Conservation (phyloP, 2,113 vertebrate species). For the Atherinomorus stipes region DNA sequence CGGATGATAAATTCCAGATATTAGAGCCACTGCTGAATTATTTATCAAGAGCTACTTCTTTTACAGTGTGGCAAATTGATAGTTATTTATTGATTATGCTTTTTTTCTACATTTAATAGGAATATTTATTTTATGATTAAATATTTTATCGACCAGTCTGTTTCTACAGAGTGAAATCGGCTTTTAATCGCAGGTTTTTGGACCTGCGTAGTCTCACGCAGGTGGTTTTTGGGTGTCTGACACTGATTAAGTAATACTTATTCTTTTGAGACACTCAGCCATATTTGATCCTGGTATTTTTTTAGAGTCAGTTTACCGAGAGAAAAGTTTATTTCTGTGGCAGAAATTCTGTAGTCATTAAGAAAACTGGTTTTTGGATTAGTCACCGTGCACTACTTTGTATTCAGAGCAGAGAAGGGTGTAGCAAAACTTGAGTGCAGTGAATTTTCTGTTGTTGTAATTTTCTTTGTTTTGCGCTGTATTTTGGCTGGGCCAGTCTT, state of each 20-base stretch:
- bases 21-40: too few species aligned
- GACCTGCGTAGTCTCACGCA: too few species aligned
- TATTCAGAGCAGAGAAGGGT: slow-evolving; percentile 8
- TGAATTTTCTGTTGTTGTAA: background rate
- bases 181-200: too few species aligned
- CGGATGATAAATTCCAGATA: too few species aligned
- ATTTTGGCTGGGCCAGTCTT: background rate
- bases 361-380: background rate
- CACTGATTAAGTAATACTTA: background rate
- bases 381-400: background rate
- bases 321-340: background rate
- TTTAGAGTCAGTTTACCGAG: background rate
- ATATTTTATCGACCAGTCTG: too few species aligned
- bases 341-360: background rate
- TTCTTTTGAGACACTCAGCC: too few species aligned
- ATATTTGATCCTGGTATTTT: background rate
- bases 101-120: too few species aligned
- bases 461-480: background rate
- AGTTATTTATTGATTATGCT: too few species aligned
- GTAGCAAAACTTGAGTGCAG: background rate
- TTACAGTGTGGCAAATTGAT: too few species aligned
- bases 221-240: too few species aligned
- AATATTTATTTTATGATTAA: too few species aligned
- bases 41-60: too few species aligned
- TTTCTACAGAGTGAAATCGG: background rate